Evolutionary conservation across 2,113 vertebrate genomes (phyloP), one percentile per base, ranked within the genome.

Genomic region (Xyrauchen texanus): DNA sequence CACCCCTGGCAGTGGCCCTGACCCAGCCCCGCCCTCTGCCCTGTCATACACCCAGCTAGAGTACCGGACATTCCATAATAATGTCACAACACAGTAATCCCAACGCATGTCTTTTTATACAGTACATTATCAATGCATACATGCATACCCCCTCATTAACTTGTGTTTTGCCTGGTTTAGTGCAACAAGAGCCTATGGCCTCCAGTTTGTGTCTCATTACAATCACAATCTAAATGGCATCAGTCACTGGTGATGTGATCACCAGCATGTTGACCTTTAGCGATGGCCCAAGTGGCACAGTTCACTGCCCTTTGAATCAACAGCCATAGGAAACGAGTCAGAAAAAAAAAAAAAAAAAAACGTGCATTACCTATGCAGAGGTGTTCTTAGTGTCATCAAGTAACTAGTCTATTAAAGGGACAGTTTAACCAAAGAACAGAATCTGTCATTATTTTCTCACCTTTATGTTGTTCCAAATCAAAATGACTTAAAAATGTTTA

Each of bases 341-440:
- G 70, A n/a, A n/a, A n/a, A n/a, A n/a, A n/a, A n/a, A n/a, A n/a
- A n/a, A 72, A 70, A 72, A 83, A 53, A 34, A 16, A 3, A 44
- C 3, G 61, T 78, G 80, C 60, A 81, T 69, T 69, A 15, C n/a
- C 83, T 88, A 21, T 72, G 82, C 82, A 60, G 58, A 83, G 10
- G 73, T 78, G 69, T 63, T 76, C 34, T 74, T 46, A 4, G 65
- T 83, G 68, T 65, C 77, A 57, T 73, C 53, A 76, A 68, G 82
- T 86, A 78, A 87, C 81, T 79, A 44, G 85, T 87, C 88, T 85
- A 78, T 82, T 85, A 72, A 82, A 63, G n/a, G n/a, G n/a, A n/a
- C n/a, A n/a, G n/a, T n/a, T n/a, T n/a, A n/a, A n/a, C n/a, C n/a
- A 49, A 49, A 8, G 47, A 49, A 49, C 8, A 49, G 47, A 49